phyloP scores from a whole-genome alignment of 2,797 vertebrate species.

The Podargus strigoides region DNA sequence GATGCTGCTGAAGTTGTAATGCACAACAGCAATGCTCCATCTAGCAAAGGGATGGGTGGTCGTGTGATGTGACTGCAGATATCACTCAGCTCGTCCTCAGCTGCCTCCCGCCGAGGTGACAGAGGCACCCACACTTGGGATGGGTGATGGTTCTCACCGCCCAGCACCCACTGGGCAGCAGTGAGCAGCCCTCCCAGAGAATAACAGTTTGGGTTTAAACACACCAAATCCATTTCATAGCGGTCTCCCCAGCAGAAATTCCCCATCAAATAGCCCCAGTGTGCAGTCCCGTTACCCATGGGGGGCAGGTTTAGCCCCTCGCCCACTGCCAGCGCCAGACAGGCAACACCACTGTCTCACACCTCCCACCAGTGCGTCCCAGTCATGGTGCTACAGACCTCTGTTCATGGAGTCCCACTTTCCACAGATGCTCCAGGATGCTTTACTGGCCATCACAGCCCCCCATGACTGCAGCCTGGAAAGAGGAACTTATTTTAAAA shows the following conservation, averaged over 20 bases:
- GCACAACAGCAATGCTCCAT: accelerated
- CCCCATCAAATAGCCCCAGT: accelerated
- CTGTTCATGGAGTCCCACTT: accelerated
- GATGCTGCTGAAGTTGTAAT: accelerated
- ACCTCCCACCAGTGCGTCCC: not conserved
- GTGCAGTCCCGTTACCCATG: accelerated
- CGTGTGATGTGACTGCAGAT: accelerated
- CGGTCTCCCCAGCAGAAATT: not conserved
- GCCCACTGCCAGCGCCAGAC: accelerated
- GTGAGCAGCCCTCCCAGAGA: not conserved
- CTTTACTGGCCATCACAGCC: not conserved
- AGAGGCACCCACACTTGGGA: accelerated
- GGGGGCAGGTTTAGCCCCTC: not conserved
- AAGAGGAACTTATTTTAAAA: not conserved
- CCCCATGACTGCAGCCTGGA: accelerated
- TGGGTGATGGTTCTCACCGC: not conserved
- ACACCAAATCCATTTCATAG: not conserved
- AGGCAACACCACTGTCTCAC: accelerated
- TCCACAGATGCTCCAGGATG: not conserved
- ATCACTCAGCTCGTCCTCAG: too few relatives aligned
- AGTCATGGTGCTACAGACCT: accelerated
- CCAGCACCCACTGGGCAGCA: not conserved
- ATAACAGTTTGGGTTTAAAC: not conserved
- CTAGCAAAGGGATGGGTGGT: not conserved
- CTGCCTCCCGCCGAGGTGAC: too few relatives aligned